Conservation (phyloP, 2,797 vertebrate genomes). For the Miichthys miiuy region DNA sequence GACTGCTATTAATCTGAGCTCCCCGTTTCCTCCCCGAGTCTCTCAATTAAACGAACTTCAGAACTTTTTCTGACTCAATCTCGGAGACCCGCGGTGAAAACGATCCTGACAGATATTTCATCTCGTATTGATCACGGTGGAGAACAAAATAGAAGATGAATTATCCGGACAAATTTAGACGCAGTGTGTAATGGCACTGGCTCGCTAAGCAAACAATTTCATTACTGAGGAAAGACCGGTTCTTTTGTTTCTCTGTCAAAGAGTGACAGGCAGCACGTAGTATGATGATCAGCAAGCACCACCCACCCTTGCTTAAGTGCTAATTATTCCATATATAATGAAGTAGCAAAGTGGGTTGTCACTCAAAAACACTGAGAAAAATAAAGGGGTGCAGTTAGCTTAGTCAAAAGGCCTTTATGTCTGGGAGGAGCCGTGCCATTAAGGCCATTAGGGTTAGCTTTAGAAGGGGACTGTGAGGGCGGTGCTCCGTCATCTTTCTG, state of each 20-base stretch:
- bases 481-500: neutral
- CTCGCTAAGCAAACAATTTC: conserved; percentile 49
- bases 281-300: conserved; percentile 52
- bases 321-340: conserved; percentile 67
- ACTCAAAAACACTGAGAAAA: conserved; percentile 39
- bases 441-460: conserved; percentile 28
- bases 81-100: conserved; percentile 22
- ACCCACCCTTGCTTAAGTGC: conserved; percentile 56
- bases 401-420: conserved; percentile 29
- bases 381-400: conserved; percentile 33
- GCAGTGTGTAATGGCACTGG: conserved; percentile 12
- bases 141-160: conserved; percentile 19
- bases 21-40: neutral
- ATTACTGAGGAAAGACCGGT: conserved; percentile 35
- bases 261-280: conserved; percentile 58
- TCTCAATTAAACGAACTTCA: conserved; percentile 38
- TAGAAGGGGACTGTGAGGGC: neutral
- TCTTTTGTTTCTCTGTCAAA: conserved; percentile 64
- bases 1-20: conserved; percentile 36
- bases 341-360: conserved; percentile 58
- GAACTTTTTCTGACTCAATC: conserved; percentile 50
- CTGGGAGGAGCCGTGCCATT: conserved; percentile 33
- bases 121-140: conserved; percentile 38
- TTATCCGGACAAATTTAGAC: conserved; percentile 31
- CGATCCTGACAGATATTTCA: conserved; percentile 26